Conservation (phyloP, 1,140 invertebrate genomes). For the Trichoplusia ni region DNA sequence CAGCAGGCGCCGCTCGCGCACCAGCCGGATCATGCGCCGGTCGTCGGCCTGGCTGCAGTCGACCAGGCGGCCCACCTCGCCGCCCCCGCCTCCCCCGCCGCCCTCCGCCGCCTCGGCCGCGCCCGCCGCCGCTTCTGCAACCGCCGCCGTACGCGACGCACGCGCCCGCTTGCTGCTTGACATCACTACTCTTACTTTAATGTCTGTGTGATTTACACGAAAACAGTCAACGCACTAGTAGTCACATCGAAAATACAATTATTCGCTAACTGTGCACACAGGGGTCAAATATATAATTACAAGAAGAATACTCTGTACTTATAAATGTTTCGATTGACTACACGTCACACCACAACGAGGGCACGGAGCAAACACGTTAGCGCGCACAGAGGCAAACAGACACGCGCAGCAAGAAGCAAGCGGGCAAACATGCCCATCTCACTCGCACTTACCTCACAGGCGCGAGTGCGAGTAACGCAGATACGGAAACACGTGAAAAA, state of each 20-base stretch:
- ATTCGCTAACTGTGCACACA: too few relatives aligned
- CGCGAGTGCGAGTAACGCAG: constrained; percentile 40
- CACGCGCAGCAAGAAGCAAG: constrained; percentile 66
- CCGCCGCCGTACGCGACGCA: not conserved
- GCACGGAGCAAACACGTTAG: constrained; percentile 55
- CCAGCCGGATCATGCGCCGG: constrained; percentile 64
- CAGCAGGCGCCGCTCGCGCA: constrained; percentile 62
- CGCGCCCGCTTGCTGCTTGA: not conserved
- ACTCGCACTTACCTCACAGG: constrained; percentile 44
- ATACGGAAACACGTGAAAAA: constrained; percentile 56
- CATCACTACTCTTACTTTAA: too few relatives aligned
- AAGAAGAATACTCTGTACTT: not conserved
- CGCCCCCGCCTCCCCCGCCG: constrained; percentile 19
- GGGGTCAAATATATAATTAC: too few relatives aligned
- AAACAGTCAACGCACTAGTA: too few relatives aligned
- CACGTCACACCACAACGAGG: constrained; percentile 57
- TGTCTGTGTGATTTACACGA: too few relatives aligned
- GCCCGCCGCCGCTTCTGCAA: not conserved
- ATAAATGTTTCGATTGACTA: constrained; percentile 9
- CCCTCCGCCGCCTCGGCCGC: constrained; percentile 20
- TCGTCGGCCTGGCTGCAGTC: constrained; percentile 71
- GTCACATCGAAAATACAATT: too few relatives aligned
- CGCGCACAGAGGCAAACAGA: constrained; percentile 70
- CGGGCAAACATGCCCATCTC: constrained; percentile 54
- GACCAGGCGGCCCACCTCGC: constrained; percentile 57